Conservation (phyloP, 2,888 invertebrate genomes). For the Hirtodrosophila histrioides region DNA sequence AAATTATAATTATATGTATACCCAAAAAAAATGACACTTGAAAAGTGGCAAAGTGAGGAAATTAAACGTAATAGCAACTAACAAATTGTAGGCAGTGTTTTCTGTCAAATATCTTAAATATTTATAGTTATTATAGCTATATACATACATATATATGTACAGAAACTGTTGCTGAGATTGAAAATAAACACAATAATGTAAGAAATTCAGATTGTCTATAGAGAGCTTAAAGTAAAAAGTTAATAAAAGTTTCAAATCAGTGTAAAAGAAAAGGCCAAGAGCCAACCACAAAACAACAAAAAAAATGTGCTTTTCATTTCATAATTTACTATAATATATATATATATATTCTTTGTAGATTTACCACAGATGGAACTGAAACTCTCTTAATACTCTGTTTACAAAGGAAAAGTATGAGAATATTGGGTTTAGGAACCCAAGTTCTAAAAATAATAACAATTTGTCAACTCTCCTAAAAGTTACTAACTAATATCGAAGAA, state of each 20-base stretch:
- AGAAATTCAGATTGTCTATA: constrained; percentile 14
- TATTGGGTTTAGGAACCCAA: no score
- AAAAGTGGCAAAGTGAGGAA: background rate
- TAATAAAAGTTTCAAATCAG: constrained; percentile 19
- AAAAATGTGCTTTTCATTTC: constrained; percentile 2
- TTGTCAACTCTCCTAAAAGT: no score
- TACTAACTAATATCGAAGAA: no score
- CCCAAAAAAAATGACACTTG: constrained; percentile 5
- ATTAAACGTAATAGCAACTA: constrained; percentile 22
- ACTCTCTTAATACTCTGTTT: no score
- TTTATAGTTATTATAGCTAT: constrained; percentile 19
- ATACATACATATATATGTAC: constrained; percentile 18
- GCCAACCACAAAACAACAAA: constrained; percentile 26
- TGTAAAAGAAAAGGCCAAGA: constrained; percentile 8
- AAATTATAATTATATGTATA: constrained; percentile 9
- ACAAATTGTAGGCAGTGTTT: constrained; percentile 43
- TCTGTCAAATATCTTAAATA: constrained; percentile 19
- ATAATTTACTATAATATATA: background rate
- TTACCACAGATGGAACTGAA: no score
- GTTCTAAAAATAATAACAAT: no score
- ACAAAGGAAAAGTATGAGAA: no score
- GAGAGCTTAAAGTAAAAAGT: constrained; percentile 39
- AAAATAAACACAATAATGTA: constrained; percentile 4
- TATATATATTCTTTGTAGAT: no score
- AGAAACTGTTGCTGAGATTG: constrained; percentile 27